Base-by-base conservation (phyloP, 1,140 invertebrate species). In the Agrilus planipennis region DNA sequence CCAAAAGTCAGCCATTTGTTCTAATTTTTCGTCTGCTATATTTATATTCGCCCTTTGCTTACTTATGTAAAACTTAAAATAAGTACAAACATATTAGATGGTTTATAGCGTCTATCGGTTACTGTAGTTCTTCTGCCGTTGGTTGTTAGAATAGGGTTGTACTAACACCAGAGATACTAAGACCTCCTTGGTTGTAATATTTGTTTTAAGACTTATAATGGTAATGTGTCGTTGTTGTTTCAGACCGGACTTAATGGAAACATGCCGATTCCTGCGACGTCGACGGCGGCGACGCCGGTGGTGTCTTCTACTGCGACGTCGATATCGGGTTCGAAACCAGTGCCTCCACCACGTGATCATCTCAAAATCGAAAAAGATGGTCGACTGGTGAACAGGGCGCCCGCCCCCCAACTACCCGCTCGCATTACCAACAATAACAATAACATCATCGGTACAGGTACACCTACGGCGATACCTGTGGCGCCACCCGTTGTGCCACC, bases 271-370 rank as follows among this genome's bases (percentile, higher is more conserved):
- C 25, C 50, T 20, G 42, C 46, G 42, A 37, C 23, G 25, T 39
- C 40, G 11, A n/a, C n/a, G n/a, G n/a, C 50, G 21, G 42, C 46
- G 42, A 37, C 23, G 25, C 35, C 40, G 11, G 28, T 30, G 9
- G 11, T 34, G 22, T 41, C 36, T 21, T 38, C 41, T 34, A 43
- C 44, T 29, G 35, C 49, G 17, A 46, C 43, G 6, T n/a, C n/a
- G n/a, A n/a, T n/a, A n/a, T 56, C 60, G 12, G 57, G 65, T 29
- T 52, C 62, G 0, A 81, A 81, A 54, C 79, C 79, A 9, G 73
- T 78, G 27, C 81, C 81, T 41, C 81, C 81, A n/a, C 80, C 81
- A 3, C 70, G 80, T 45, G 79, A 83, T 64, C 77, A 79, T 54
- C 53, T 75, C 41, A 67, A 69, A 43, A 67, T 69, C 23, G 75